phyloP scores from a whole-genome alignment of 2,888 invertebrate genomes.

The Lamproptera curius region DNA sequence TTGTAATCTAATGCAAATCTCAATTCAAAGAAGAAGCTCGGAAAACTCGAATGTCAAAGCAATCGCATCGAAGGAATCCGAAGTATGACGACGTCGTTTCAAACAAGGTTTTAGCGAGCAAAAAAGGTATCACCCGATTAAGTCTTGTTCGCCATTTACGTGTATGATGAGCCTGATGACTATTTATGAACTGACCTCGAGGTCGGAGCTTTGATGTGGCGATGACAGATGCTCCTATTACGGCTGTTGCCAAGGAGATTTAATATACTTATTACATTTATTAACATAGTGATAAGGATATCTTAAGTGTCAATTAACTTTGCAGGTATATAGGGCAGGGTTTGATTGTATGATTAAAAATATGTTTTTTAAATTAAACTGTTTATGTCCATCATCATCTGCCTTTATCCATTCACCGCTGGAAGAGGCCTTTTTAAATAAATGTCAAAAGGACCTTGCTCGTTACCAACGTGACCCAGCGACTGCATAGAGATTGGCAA shows the following conservation, averaged over 20 bases:
- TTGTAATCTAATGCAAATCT: background rate
- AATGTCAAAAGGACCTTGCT: too few species aligned
- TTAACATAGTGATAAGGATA: too few species aligned
- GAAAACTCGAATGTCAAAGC: background rate
- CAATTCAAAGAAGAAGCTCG: background rate
- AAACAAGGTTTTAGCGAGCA: slow-evolving; percentile 5
- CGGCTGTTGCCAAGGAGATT: slow-evolving; percentile 1
- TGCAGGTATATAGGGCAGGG: too few species aligned
- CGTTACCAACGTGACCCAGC: too few species aligned
- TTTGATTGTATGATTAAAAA: too few species aligned
- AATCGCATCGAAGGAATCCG: slow-evolving; percentile 7
- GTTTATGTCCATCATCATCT: too few species aligned
- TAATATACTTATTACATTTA: too few species aligned
- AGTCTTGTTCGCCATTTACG: slow-evolving; percentile 23
- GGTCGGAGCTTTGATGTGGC: slow-evolving; percentile 24
- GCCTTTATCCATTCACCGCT: too few species aligned
- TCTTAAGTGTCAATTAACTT: too few species aligned
- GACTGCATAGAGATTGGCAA: too few species aligned
- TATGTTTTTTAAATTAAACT: too few species aligned
- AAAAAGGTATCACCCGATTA: slow-evolving; percentile 11
- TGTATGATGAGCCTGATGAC: slow-evolving; percentile 32
- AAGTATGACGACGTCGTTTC: slow-evolving; percentile 5
- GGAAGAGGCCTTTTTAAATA: too few species aligned
- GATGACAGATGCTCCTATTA: slow-evolving; percentile 3
- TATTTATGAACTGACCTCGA: slow-evolving; percentile 28